phyloP scores from a whole-genome alignment of 2,888 invertebrate genomes.

The Polia nebulosa region DNA sequence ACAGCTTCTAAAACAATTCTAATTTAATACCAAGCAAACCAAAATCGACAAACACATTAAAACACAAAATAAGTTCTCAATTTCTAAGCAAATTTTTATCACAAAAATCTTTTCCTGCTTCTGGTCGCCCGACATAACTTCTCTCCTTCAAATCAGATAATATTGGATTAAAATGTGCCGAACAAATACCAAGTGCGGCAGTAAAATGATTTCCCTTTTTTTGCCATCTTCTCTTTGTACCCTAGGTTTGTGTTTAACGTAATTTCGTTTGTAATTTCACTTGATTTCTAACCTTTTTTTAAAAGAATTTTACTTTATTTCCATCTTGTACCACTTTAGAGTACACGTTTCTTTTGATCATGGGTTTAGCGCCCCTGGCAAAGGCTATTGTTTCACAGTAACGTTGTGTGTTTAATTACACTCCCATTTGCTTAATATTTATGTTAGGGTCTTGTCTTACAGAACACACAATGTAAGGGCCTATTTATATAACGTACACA shows the following conservation, averaged over 20 bases:
- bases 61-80: slow-evolving; percentile 16
- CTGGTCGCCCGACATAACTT: slow-evolving; percentile 53
- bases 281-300: slow-evolving; percentile 77
- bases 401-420: slow-evolving; percentile 63
- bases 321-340: slow-evolving; percentile 49
- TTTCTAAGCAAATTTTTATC: slow-evolving; percentile 26
- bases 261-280: slow-evolving; percentile 74
- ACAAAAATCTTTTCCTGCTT: slow-evolving; percentile 29
- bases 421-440: slow-evolving; percentile 60
- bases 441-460: slow-evolving; percentile 62
- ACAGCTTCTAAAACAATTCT: not conserved
- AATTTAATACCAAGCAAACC: not conserved
- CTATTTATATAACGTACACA: slow-evolving; percentile 48
- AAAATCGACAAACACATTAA: slow-evolving; percentile 18
- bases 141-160: slow-evolving; percentile 57
- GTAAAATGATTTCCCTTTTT: slow-evolving; percentile 73
- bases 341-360: slow-evolving; percentile 59
- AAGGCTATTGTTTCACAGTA: slow-evolving; percentile 55
- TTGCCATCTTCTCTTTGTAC: slow-evolving; percentile 66
- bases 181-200: slow-evolving; percentile 69
- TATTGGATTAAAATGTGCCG: slow-evolving; percentile 74
- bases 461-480: slow-evolving; percentile 42
- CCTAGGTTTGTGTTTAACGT: slow-evolving; percentile 74
- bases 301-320: slow-evolving; percentile 56
- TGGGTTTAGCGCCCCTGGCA: slow-evolving; percentile 46